phyloP scores from a whole-genome alignment of 1,140 invertebrate genomes.

The Globodera rostochiensis region DNA sequence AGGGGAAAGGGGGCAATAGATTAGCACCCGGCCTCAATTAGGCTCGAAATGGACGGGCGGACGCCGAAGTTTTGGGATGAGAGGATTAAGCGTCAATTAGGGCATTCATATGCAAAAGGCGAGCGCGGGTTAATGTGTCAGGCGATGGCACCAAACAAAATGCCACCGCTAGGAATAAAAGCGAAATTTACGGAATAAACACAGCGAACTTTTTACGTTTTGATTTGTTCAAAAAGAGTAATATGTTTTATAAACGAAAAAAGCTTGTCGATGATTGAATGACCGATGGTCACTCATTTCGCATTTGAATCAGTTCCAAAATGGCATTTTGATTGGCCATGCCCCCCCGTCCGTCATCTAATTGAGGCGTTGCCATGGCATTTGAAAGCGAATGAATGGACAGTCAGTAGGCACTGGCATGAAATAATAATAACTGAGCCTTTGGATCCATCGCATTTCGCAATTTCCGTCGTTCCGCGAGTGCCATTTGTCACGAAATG shows the following conservation, averaged over 20 bases:
- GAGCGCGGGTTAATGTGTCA: not conserved
- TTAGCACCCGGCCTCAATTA: conserved; percentile 16
- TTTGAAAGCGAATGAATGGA: not conserved
- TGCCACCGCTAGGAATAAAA: no score
- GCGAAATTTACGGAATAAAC: no score
- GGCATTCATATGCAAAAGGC: not conserved
- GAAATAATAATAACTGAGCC: no score
- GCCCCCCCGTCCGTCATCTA: not conserved
- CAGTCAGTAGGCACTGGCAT: not conserved
- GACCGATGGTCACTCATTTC: not conserved
- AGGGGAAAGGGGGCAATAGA: not conserved
- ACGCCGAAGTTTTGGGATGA: not conserved
- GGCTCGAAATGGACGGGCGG: conserved; percentile 1
- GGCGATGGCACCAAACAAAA: not conserved
- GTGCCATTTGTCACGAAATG: not conserved
- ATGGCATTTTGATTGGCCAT: not conserved
- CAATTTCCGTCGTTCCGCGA: not conserved
- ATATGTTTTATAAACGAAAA: no score
- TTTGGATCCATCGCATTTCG: no score
- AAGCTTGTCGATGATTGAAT: not conserved
- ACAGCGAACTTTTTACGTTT: no score
- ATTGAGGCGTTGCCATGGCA: not conserved
- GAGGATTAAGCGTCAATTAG: not conserved
- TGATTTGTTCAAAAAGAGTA: no score
- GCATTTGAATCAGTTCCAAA: not conserved